Percentiles rank a stretch among this genome's conserved stretches.
Evolutionary conservation across 1,140 invertebrate genomes (phyloP).

Genomic region (Pomacea maculata): DNA sequence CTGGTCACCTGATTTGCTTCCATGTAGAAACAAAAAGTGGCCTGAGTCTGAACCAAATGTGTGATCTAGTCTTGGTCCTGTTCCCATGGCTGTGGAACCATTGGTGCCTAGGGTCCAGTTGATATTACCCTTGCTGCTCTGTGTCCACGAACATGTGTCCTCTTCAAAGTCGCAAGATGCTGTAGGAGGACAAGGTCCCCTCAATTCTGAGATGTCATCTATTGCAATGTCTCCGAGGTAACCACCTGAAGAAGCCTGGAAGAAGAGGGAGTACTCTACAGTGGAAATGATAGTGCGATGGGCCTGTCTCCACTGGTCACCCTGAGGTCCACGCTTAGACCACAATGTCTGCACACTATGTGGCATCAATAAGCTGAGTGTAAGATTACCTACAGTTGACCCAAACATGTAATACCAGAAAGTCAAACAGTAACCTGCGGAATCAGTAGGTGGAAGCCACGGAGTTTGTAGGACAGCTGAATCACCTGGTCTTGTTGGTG

Average conservation of each 20-base stretch:
- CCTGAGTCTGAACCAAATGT: constrained; percentile 66
- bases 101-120: constrained; percentile 53
- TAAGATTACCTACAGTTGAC: constrained; percentile 50
- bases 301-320: constrained; percentile 52
- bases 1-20: constrained; percentile 38
- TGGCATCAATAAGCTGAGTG: constrained; percentile 30
- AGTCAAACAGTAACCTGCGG: constrained; percentile 17
- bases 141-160: constrained; percentile 52
- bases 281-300: constrained; percentile 15
- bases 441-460: constrained; percentile 32
- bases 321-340: constrained; percentile 50
- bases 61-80: constrained; percentile 80
- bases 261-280: constrained; percentile 9
- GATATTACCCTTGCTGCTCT: constrained; percentile 46
- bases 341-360: constrained; percentile 28
- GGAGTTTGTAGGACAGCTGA: constrained; percentile 47
- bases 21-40: constrained; percentile 57
- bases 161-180: constrained; percentile 52
- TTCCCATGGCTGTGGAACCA: constrained; percentile 69
- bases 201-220: constrained; percentile 41
- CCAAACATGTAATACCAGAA: constrained; percentile 82
- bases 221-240: constrained; percentile 49
- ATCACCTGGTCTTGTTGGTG: constrained; percentile 49
- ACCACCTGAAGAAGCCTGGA: constrained; percentile 14
- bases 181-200: constrained; percentile 41